Conservation (phyloP, 2,797 vertebrate species). For the Chrysolophus pictus region DNA sequence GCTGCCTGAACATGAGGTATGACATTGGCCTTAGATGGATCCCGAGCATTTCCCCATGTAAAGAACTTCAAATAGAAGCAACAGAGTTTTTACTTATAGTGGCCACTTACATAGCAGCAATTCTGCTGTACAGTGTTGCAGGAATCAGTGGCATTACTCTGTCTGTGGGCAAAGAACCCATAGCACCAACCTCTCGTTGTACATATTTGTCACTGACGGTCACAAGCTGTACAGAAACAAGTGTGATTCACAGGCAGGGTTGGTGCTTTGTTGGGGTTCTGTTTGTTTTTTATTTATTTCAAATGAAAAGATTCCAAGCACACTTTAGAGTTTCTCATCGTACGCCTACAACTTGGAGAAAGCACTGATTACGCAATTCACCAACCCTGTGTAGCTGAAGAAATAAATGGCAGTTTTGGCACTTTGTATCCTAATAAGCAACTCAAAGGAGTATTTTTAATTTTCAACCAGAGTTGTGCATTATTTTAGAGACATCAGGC, state of each 20-base stretch:
- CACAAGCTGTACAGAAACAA: neutral
- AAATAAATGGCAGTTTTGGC: neutral
- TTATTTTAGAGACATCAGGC: slow-evolving; percentile 40
- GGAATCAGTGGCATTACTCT: neutral
- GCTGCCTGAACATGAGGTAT: neutral
- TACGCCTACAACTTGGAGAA: neutral
- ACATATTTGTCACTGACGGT: neutral
- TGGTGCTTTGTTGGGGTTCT: too few relatives aligned
- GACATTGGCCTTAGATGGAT: neutral
- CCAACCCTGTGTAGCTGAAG: neutral
- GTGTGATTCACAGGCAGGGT: neutral
- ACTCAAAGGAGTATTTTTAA: neutral
- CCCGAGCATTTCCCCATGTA: too few relatives aligned
- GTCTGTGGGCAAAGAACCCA: neutral
- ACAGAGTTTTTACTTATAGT: rapidly evolving
- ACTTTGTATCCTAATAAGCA: neutral
- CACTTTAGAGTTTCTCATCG: neutral
- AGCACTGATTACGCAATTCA: neutral
- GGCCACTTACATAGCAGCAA: neutral
- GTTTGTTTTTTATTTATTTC: neutral
- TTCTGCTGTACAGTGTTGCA: rapidly evolving
- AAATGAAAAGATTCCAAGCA: neutral
- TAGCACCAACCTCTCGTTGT: neutral
- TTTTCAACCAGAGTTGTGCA: neutral
- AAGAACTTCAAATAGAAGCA: neutral